Base-by-base conservation (phyloP, 92 coral and sea anemone genomes). In the Porites cylindrica region DNA sequence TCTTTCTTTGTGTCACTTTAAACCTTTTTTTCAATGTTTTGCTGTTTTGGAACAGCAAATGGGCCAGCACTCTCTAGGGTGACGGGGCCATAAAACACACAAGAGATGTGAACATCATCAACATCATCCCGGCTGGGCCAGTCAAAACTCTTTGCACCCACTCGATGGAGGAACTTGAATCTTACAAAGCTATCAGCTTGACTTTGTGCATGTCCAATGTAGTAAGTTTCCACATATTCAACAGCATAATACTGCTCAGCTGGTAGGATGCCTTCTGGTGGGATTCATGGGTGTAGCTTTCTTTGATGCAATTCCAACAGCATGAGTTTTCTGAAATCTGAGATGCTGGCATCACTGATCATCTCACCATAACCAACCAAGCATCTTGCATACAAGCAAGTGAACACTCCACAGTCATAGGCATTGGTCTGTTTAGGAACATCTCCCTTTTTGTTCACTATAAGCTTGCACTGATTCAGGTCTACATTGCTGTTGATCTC, bases 201-300 rank as follows among this genome's bases (percentile, higher is more conserved):
- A 24, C 70, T 63, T 63, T 85, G 87, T 29, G 84, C 94, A 70
- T 90, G 75, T 67, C 90, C 92, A 11, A 88, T 85, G 72, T 91
- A 88, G 64, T 83, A 88, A n/a, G 88, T 92, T 50, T 29, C 43
- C 24, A 51, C 74, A 51, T 84, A 92, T 13, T 91, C 88, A 17
- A 81, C 91, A 10, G 94, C 94, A 82, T 91, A 91, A 54, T 91
- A 87, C 80, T 91, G 19, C 74, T 89, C 85, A 11, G 1, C n/a
- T n/a, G n/a, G 75, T 47, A 21, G 3, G 83, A 29, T 24, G 69
- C 12, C 79, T 12, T 19, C 13, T 79, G 86, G 86, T 58, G 89
- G 84, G 38, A 90, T 16, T 10, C n/a, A n/a, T n/a, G 90, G 86
- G 66, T 85, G 89, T 38, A 85, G 72, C 23, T 38, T 29, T 11